phyloP scores from a whole-genome alignment of 2,888 invertebrate species.

The Euproctis similis region DNA sequence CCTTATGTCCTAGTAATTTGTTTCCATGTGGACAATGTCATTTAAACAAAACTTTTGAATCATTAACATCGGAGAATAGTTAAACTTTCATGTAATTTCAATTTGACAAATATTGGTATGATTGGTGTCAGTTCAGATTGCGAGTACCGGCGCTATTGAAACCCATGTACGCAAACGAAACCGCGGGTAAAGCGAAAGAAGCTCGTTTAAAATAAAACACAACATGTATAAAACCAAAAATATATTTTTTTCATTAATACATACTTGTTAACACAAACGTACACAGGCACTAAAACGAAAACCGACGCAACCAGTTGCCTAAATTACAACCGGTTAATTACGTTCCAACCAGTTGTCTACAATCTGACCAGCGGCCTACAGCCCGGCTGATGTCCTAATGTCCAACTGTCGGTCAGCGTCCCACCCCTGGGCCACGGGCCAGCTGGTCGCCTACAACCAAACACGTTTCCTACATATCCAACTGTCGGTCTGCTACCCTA shows the following conservation, averaged over 20 bases:
- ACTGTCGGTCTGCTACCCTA: too few species aligned
- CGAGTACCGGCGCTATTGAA: too few species aligned
- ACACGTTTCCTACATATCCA: too few species aligned
- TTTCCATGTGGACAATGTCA: too few species aligned
- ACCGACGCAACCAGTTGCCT: constrained; percentile 13
- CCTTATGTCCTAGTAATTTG: too few species aligned
- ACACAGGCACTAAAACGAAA: constrained; percentile 32
- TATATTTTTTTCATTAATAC: constrained; percentile 60
- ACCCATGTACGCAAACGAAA: too few species aligned
- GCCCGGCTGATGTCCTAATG: background rate
- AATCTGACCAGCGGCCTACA: background rate
- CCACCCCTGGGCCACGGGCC: background rate
- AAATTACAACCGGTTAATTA: background rate
- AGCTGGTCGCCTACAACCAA: background rate
- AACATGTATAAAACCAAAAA: constrained; percentile 60
- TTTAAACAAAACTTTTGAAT: too few species aligned
- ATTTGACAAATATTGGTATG: too few species aligned
- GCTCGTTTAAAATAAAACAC: constrained; percentile 14
- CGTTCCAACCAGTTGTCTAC: background rate
- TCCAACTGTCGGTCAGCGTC: background rate
- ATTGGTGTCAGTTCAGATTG: too few species aligned
- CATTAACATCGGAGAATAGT: too few species aligned
- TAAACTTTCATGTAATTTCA: too few species aligned
- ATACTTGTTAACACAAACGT: constrained; percentile 45
- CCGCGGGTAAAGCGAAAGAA: too few species aligned